Evolutionary conservation across 2,888 invertebrate species (phyloP).

Genomic region (Pycnomerus fuliginosus): DNA sequence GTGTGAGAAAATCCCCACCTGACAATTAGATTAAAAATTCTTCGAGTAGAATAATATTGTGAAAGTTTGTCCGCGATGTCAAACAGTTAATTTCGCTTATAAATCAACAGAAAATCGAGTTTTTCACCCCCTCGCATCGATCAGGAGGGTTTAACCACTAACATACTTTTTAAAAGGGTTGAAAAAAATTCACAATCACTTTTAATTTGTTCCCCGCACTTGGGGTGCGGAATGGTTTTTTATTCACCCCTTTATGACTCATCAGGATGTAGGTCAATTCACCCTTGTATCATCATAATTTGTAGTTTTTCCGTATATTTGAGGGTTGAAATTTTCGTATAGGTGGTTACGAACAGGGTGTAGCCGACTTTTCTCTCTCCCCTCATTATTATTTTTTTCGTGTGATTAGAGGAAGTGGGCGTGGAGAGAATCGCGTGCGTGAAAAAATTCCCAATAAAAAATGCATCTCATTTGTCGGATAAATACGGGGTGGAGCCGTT

Average conservation of each 20-base stretch:
- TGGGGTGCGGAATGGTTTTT: conserved; percentile 17
- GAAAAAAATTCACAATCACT: conserved; percentile 4
- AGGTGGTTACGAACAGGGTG: conserved; percentile 9
- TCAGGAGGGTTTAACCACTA: conserved; percentile 11
- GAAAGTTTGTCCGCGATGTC: conserved; percentile 8
- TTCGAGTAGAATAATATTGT: conserved; percentile 26
- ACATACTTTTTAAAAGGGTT: conserved; percentile 11
- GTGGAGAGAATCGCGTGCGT: conserved; percentile 48
- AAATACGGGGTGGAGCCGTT: conserved; percentile 41
- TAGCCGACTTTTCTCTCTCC: conserved; percentile 12
- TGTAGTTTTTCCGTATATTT: conserved; percentile 3
- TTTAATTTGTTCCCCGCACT: conserved; percentile 15
- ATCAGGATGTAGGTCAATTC: conserved; percentile 43
- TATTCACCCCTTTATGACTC: conserved; percentile 37
- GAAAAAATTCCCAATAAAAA: conserved; percentile 50
- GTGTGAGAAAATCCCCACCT: conserved; percentile 20
- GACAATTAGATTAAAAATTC: conserved; percentile 36
- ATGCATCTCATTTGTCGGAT: conserved; percentile 42
- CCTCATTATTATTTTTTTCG: conserved; percentile 13
- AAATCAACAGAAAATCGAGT: no score
- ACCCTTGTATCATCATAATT: conserved; percentile 34
- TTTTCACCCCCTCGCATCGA: conserved; percentile 10
- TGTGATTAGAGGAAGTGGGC: conserved; percentile 44
- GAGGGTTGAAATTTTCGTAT: conserved; percentile 4
- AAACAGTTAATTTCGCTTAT: conserved; percentile 18